Base-by-base conservation (phyloP, 1,140 invertebrate genomes). In the Battus philenor region DNA sequence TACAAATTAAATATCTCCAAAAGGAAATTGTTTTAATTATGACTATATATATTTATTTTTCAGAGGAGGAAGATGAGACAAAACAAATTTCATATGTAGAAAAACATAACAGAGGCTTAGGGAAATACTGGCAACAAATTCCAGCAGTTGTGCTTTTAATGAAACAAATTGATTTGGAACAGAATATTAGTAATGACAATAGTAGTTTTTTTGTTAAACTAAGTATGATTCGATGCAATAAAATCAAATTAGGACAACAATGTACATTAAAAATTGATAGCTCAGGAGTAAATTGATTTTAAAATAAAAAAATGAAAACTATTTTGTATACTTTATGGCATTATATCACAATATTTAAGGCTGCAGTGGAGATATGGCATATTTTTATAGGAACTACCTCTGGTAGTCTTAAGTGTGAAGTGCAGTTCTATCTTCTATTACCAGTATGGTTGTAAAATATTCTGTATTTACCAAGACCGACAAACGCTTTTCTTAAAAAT, bases 81-180 rank as follows among this genome's bases (percentile, higher is more conserved):
- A 44, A 57, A 55, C 66, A 74, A 44, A 26, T 34, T 33, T 15
- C 31, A 9, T 68, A 63, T 39, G 53, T 63, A 16, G 79, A 86
- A 47, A 86, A 67, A 44, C 60, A 54, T 44, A 79, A 68, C 30
- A 65, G 81, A 1, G 79, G 78, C 27, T 59, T 86, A 30, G 88
- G 88, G 33, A 87, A 78, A 66, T 89, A 88, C 58, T 89, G 88
- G 88, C 59, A 74, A 47, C 68, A 70, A 34, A 81, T 89, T 34
- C 86, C 87, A 29, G 63, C 75, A 33, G 48, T 73, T 29, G 66
- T 85, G 9, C 20, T 87, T 20, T 31, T 55, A 20, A 24, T 81
- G 10, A 64, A 76, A 46, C 71, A 65, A 59, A 41, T 29, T 11
- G 29, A 16, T 1, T 6, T 16, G 5, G 1, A 15, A 10, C n/a